Base-by-base conservation (phyloP, 2,113 vertebrate genomes). In the Nasalis larvatus region DNA sequence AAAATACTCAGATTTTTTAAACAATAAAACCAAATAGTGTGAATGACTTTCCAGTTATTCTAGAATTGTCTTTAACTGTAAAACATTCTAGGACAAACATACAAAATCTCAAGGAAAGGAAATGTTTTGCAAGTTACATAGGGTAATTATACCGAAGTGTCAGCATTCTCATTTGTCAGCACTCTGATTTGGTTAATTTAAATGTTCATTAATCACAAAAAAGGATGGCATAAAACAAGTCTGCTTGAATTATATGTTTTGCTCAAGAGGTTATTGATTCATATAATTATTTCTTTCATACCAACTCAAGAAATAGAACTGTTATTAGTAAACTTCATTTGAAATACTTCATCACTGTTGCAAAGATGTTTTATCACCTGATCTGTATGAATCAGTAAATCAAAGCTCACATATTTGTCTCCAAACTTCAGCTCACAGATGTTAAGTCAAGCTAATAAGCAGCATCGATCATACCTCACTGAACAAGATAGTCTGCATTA, bases 251-350 rank as follows among this genome's bases (percentile, higher is more conserved):
- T 94, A 86, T 47, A 71, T 40, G 63, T 97, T 95, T 97, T 97
- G 60, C 95, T 97, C 92, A 73, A 68, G 49, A 92, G n/a, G 37
- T 94, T 95, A 95, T 88, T 96, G 82, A 95, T 93, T 96, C 95
- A 89, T 74, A 35, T 95, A 90, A 95, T 96, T 94, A 97, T 97
- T 97, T 97, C 82, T 96, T 93, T 87, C 78, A 84, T 95, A 83
- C 35, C 49, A 96, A 89, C 86, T 90, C 83, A 76, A 83, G 82
- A 88, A 97, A 96, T 94, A 66, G 56, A 86, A 87, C 40, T 32
- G 45, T 94, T 98, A 97, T 98, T 49, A 78, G 71, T 96, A 98
- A 98, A 93, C 11, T 96, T 97, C 40, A 80, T 66, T 95, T 92
- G 90, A 94, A 96, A 96, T 86, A 91, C n/a, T 77, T 98, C 96